These are phyloP conservation scores for Gouania willdenowi DNA, from an alignment of 2,797 vertebrate species.

Conservation along the genomic window DNA sequence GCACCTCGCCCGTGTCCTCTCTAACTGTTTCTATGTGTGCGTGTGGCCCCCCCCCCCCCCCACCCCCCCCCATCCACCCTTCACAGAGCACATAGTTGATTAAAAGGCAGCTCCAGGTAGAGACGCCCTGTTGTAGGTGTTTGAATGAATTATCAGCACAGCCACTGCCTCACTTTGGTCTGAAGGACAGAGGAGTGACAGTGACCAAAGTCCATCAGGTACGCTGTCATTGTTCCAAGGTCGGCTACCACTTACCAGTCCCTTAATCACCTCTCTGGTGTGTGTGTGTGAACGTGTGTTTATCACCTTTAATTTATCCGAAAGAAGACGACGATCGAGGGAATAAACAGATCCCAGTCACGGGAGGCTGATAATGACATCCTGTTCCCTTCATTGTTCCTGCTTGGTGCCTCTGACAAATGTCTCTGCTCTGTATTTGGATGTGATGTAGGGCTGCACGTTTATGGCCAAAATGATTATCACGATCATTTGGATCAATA, in stretches of 20 bases:
- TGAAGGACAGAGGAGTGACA: conserved; percentile 65
- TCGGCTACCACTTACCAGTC: conserved; percentile 22
- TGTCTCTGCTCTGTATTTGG: no score
- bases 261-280: conserved; percentile 37
- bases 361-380: conserved; percentile 27
- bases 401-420: no score
- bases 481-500: no score
- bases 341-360: conserved; percentile 8
- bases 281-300: conserved; percentile 56
- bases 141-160: conserved; percentile 38
- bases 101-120: conserved; percentile 39
- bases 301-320: conserved; percentile 58
- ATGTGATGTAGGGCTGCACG: no score
- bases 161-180: conserved; percentile 23
- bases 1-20: conserved; percentile 8
- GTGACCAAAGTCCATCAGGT: conserved; percentile 49
- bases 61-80: not conserved
- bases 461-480: no score
- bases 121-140: conserved; percentile 40
- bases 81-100: conserved; percentile 33
- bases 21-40: conserved; percentile 9
- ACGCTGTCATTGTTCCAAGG: conserved; percentile 60
- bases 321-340: conserved; percentile 32
- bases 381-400: not conserved
- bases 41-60: conserved; percentile 22